A percentile compares a stretch with the other conserved stretches of the same genome.
These are phyloP conservation scores for Epinotia brunnichana DNA, from an alignment of 2,888 invertebrate species.

Conservation along the genomic window DNA sequence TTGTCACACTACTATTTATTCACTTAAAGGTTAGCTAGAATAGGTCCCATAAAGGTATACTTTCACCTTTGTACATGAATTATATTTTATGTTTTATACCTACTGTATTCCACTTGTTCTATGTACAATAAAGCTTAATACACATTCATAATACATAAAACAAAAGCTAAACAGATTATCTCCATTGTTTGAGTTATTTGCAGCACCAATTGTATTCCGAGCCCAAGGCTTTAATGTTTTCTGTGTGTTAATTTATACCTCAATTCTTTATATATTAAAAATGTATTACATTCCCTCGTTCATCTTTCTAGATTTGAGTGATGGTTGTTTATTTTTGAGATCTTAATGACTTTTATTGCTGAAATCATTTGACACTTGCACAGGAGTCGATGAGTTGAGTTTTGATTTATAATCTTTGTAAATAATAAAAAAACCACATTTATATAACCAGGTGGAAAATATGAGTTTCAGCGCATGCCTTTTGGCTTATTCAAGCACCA, in stretches of 20 bases:
- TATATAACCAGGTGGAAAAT: neutral
- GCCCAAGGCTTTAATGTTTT: neutral
- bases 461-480: neutral
- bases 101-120: too few species aligned
- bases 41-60: too few species aligned
- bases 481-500: neutral
- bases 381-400: neutral
- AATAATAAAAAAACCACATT: neutral
- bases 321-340: neutral
- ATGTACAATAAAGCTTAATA: too few species aligned
- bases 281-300: too few species aligned
- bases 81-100: too few species aligned
- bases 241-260: neutral
- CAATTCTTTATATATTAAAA: too few species aligned
- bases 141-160: neutral
- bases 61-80: too few species aligned
- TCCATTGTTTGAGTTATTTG: neutral
- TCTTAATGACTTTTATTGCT: neutral
- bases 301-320: neutral
- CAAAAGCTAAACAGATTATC: neutral
- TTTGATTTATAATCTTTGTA: neutral
- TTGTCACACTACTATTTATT: too few species aligned
- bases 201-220: neutral
- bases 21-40: too few species aligned
- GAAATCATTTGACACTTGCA: neutral